phyloP scores from a whole-genome alignment of 2,888 invertebrate genomes.

The Lymantria monacha region DNA sequence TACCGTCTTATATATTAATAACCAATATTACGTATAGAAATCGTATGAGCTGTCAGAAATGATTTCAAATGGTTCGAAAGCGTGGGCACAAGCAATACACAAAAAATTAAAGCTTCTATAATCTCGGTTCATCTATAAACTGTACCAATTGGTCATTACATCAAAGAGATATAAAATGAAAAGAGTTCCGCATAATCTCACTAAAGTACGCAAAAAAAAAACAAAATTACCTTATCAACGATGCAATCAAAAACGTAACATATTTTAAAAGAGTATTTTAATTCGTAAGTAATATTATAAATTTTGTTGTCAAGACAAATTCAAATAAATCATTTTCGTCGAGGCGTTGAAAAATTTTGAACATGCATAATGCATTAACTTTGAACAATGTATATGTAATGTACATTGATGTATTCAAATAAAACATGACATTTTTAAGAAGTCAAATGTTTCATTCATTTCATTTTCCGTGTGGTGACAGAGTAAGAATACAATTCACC shows the following conservation, averaged over 20 bases:
- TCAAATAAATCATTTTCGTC: constrained; percentile 58
- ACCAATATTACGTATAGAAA: too few relatives aligned
- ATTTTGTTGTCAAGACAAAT: constrained; percentile 13
- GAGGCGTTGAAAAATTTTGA: constrained; percentile 48
- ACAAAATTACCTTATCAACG: constrained; percentile 2
- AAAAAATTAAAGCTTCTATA: constrained; percentile 3
- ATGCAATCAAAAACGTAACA: neutral
- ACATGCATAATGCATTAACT: constrained; percentile 71
- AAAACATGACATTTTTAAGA: constrained; percentile 31
- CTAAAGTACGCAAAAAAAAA: constrained; percentile 9
- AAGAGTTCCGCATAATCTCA: neutral
- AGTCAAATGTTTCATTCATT: constrained; percentile 49
- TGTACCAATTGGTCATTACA: constrained; percentile 7
- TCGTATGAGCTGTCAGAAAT: too few relatives aligned
- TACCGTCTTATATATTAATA: too few relatives aligned
- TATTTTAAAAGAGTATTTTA: neutral
- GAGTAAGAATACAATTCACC: too few relatives aligned
- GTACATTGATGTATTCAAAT: too few relatives aligned
- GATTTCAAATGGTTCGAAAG: too few relatives aligned
- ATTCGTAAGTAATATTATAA: constrained; percentile 1
- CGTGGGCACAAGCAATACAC: neutral
- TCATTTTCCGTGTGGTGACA: too few relatives aligned
- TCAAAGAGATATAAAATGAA: constrained; percentile 10
- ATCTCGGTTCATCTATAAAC: constrained; percentile 1
- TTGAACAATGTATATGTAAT: constrained; percentile 30